phyloP scores from a whole-genome alignment of 2,888 invertebrate genomes.

The Mactromeris polynyma region DNA sequence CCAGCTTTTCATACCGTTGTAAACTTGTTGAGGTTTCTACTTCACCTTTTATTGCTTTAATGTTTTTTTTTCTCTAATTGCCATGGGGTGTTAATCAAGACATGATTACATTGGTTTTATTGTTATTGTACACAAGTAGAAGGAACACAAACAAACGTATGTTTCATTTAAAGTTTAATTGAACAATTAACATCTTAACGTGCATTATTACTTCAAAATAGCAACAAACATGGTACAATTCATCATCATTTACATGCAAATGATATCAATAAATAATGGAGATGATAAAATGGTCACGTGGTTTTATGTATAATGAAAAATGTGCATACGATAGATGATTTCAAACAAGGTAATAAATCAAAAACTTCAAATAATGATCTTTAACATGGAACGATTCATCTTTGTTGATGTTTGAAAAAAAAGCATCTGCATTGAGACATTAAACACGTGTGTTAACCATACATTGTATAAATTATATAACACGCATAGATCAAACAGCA shows the following conservation, averaged over 20 bases:
- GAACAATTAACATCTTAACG: neutral
- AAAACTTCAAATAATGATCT: neutral
- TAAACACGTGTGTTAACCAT: neutral
- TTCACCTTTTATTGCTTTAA: too few relatives aligned
- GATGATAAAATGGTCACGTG: neutral
- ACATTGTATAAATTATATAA: too few relatives aligned
- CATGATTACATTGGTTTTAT: neutral
- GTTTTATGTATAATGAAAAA: neutral
- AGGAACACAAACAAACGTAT: neutral
- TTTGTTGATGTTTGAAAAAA: neutral
- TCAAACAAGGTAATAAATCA: too few relatives aligned
- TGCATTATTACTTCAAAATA: neutral
- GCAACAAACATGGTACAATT: neutral
- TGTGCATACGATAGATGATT: neutral
- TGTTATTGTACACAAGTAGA: neutral
- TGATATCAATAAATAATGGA: conserved; percentile 3
- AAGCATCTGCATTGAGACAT: too few relatives aligned
- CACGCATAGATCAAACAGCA: too few relatives aligned
- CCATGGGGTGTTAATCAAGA: neutral
- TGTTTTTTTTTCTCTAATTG: neutral
- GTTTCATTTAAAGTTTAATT: neutral
- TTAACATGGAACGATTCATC: neutral
- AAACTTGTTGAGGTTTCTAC: too few relatives aligned
- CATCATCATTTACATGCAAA: neutral
- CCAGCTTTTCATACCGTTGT: too few relatives aligned